Evolutionary conservation across 2,888 invertebrate genomes (phyloP).

Genomic region (Odontothrips loti): DNA sequence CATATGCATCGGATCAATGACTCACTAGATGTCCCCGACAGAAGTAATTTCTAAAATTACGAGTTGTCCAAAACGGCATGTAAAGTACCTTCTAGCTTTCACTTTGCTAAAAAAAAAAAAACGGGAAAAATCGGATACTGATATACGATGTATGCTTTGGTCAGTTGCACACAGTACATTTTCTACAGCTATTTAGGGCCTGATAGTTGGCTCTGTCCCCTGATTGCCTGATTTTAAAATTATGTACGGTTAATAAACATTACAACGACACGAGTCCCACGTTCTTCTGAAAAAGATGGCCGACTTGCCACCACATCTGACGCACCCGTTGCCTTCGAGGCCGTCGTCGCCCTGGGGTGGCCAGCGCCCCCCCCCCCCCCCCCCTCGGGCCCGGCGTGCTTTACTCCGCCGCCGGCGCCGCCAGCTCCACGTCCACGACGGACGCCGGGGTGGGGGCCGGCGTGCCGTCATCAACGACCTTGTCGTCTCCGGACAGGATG

Average conservation of each 20-base stretch:
- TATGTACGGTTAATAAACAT: neutral
- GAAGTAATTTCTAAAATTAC: neutral
- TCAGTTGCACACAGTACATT: neutral
- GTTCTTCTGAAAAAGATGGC: no score
- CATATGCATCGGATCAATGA: neutral
- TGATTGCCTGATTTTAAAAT: neutral
- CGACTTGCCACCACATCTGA: neutral
- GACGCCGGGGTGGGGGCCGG: neutral
- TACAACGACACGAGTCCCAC: neutral
- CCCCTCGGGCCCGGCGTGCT: neutral
- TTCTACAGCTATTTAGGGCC: slow-evolving; percentile 1
- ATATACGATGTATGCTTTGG: slow-evolving; percentile 14
- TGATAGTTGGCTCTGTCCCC: neutral
- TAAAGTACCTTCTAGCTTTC: neutral
- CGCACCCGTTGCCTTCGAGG: neutral
- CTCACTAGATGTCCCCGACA: neutral
- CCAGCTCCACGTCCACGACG: neutral
- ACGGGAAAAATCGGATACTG: neutral
- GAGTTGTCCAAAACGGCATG: neutral
- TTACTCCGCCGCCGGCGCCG: neutral
- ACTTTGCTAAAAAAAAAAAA: neutral
- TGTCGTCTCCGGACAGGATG: neutral
- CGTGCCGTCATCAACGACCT: neutral
- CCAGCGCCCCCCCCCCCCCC: neutral
- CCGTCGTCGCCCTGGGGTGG: no score